Evolutionary conservation across 2,113 vertebrate genomes (phyloP).

Genomic region (Pseudorhombus dupliciocellatus): DNA sequence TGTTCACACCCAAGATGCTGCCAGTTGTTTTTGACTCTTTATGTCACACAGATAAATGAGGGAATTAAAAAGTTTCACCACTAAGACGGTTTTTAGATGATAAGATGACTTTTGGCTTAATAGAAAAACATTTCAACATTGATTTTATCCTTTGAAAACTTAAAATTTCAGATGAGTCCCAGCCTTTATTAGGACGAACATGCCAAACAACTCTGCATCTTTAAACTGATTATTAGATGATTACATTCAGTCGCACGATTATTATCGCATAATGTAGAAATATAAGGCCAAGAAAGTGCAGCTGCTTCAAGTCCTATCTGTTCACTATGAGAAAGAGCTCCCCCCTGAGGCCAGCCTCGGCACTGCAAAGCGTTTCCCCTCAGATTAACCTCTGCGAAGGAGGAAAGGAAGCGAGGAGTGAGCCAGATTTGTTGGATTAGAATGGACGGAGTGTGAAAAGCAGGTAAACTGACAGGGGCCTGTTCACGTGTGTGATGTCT

Average conservation of each 20-base stretch:
- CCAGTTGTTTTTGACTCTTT: slow-evolving; percentile 22
- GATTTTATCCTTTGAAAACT: not conserved
- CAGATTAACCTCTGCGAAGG: not conserved
- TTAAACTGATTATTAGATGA: not conserved
- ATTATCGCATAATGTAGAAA: not conserved
- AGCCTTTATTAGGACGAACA: too few species aligned
- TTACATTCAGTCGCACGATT: not conserved
- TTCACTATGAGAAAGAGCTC: slow-evolving; percentile 38
- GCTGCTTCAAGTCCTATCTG: not conserved
- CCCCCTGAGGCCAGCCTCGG: slow-evolving; percentile 45
- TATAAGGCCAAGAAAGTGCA: not conserved
- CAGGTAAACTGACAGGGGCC: slow-evolving; percentile 55
- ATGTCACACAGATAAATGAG: slow-evolving; percentile 16
- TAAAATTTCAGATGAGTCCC: not conserved
- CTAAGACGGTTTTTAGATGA: too few species aligned
- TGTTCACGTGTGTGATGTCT: slow-evolving; percentile 63
- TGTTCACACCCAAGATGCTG: slow-evolving; percentile 23
- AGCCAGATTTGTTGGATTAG: slow-evolving; percentile 42
- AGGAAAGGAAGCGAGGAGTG: not conserved
- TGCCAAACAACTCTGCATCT: too few species aligned
- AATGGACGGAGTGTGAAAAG: slow-evolving; percentile 24
- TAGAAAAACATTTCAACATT: not conserved
- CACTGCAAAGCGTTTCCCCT: slow-evolving; percentile 1
- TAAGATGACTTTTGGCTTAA: not conserved
- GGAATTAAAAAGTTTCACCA: not conserved